Evolutionary conservation across 2,888 invertebrate species (phyloP).

Genomic region (Bombyx huttoni): DNA sequence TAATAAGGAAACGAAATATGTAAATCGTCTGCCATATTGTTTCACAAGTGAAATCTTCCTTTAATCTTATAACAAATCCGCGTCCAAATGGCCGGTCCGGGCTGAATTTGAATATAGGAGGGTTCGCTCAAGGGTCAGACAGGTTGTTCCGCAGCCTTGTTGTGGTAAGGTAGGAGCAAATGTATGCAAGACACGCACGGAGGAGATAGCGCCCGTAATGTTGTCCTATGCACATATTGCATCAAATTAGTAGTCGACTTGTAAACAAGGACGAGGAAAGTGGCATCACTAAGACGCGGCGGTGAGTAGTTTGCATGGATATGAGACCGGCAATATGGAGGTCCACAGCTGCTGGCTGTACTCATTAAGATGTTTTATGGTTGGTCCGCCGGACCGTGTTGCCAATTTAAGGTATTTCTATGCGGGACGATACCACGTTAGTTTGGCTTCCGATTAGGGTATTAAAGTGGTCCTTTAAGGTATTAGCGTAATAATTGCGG

Average conservation of each 20-base stretch:
- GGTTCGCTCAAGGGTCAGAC: conserved; percentile 60
- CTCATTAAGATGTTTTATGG: conserved; percentile 75
- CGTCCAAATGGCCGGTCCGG: conserved; percentile 71
- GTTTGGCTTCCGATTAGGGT: conserved; percentile 71
- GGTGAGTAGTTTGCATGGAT: conserved; percentile 72
- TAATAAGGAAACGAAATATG: conserved; percentile 74
- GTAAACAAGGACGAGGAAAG: conserved; percentile 67
- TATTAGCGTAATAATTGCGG: conserved; percentile 67
- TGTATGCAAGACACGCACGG: conserved; percentile 71
- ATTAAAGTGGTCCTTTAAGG: conserved; percentile 68
- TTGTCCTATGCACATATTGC: conserved; percentile 74
- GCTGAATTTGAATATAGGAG: conserved; percentile 66
- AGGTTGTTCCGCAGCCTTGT: conserved; percentile 41
- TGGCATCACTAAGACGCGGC: conserved; percentile 64
- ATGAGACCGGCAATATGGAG: conserved; percentile 70
- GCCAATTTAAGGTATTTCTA: conserved; percentile 73
- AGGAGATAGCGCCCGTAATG: conserved; percentile 65
- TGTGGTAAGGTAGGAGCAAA: conserved; percentile 54
- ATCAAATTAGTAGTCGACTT: conserved; percentile 73
- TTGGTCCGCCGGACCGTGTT: conserved; percentile 68
- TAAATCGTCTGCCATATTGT: conserved; percentile 72
- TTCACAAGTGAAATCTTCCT: conserved; percentile 74
- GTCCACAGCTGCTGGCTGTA: conserved; percentile 68
- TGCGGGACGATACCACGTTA: conserved; percentile 67
- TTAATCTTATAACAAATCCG: conserved; percentile 75